Evolutionary conservation across 2,797 vertebrate genomes (phyloP), one percentile per base, ranked within the genome.

Genomic region (Malacoctenus gilli): DNA sequence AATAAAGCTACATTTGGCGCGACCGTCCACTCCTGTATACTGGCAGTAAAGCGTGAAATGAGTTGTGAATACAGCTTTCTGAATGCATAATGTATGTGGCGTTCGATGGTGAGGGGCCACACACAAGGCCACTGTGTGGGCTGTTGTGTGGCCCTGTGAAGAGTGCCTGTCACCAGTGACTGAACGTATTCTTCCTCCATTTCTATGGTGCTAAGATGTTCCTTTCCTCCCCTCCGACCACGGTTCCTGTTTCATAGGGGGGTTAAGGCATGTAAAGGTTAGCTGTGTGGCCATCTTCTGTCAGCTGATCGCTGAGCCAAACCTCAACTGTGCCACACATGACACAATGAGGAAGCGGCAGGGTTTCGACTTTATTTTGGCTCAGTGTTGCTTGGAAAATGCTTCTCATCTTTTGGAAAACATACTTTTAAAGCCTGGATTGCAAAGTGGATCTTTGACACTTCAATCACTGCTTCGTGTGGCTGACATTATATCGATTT

Each of bases 201-300:
- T 89, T 90, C 86, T 89, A 89, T 90, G 84, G 85, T 88, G 86
- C 85, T 68, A 83, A 86, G 79, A 86, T 86, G 80, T 80, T 70
- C 74, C 59, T 77, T 76, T 68, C 63, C 57, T 56, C 59, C 42
- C 47, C 48, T 54, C 39, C 39, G 21, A 38, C 64, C 51, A 79
- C 70, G 80, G 81, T 84, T 86, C 73, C 79, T 75, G 66, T 83
- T 84, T 80, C 38, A 53, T 42, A 9, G 34, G 36, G 19, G 47
- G 30, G 52, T 59, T 58, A 72, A 71, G 55, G 38, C 51, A 76
- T 51, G 81, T 80, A 84, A 82, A 85, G 80, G 80, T 84, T 82
- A 63, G 50, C 73, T 72, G 59, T 66, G 69, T 40, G 28, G 58
- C 55, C 54, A 34, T 80, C 48, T 30, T 65, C 50, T 38, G 53